These are phyloP conservation scores for Pholis gunnellus DNA, from an alignment of 2,113 vertebrate genomes.

Conservation along the genomic window DNA sequence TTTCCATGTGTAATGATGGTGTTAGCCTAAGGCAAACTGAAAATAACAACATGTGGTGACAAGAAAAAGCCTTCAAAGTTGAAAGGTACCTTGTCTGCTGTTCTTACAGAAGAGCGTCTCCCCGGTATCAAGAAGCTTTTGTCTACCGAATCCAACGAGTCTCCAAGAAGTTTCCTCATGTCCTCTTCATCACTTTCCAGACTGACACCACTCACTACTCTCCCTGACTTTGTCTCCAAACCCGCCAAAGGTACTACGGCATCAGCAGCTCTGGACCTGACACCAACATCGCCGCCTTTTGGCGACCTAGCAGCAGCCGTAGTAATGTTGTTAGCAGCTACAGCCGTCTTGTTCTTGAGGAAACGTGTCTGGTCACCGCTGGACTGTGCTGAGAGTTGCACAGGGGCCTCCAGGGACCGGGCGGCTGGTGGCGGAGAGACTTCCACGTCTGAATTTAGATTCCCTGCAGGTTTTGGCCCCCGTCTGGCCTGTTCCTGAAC, in stretches of 20 bases:
- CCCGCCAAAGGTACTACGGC: neutral
- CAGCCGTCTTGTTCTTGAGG: conserved; percentile 73
- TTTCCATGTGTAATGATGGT: neutral
- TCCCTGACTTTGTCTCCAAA: conserved; percentile 6
- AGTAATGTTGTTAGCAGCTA: neutral
- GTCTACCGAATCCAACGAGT: conserved; percentile 68
- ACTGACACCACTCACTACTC: conserved; percentile 28
- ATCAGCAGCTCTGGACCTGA: conserved; percentile 15
- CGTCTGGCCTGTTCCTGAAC: neutral
- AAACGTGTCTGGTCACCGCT: conserved; percentile 65
- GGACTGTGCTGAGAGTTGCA: conserved; percentile 35
- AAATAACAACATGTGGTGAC: neutral
- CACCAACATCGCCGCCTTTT: neutral
- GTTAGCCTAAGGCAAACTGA: neutral
- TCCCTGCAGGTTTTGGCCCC: neutral
- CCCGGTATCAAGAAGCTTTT: conserved; percentile 23
- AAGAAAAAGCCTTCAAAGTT: neutral
- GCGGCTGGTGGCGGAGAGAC: conserved; percentile 7
- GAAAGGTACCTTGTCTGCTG: conserved; percentile 46
- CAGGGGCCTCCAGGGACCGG: neutral
- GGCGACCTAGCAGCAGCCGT: neutral
- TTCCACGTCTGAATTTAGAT: neutral
- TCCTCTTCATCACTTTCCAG: conserved; percentile 86
- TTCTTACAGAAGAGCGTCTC: conserved; percentile 37
- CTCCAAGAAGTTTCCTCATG: conserved; percentile 75